phyloP scores from a whole-genome alignment of 2,797 vertebrate species.

The Jordanella pulchra region DNA sequence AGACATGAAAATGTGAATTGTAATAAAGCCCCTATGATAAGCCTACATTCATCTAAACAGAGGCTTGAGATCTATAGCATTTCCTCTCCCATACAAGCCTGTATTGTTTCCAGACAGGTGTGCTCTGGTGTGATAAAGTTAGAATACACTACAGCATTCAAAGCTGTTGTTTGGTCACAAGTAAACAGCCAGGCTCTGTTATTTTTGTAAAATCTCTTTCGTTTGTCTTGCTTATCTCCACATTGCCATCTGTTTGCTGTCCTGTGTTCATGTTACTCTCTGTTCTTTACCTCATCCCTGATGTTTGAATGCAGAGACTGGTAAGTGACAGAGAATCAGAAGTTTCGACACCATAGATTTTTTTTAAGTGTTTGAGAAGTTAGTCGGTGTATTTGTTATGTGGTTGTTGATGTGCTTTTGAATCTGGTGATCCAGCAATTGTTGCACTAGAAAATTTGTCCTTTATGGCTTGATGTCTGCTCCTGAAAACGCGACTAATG shows the following conservation, averaged over 20 bases:
- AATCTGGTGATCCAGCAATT: constrained; percentile 7
- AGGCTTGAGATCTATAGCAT: constrained; percentile 49
- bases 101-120: constrained; percentile 64
- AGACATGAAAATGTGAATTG: constrained; percentile 30
- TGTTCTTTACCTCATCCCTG: constrained; percentile 47
- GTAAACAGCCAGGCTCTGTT: constrained; percentile 47
- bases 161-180: constrained; percentile 42
- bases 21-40: constrained; percentile 39
- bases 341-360: constrained; percentile 4
- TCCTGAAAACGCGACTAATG: constrained; percentile 1
- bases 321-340: constrained; percentile 54
- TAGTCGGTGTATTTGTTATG: constrained; percentile 7
- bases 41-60: constrained; percentile 50
- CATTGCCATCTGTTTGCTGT: constrained; percentile 28
- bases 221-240: constrained; percentile 37
- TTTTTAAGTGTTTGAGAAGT: constrained; percentile 7
- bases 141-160: constrained; percentile 52
- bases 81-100: constrained; percentile 50
- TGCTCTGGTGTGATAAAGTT: constrained; percentile 49
- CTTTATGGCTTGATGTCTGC: constrained; percentile 3
- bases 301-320: constrained; percentile 60
- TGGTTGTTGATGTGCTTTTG: constrained; percentile 23
- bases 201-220: constrained; percentile 20
- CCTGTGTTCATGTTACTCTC: constrained; percentile 49
- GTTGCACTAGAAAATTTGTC: neutral